phyloP scores from a whole-genome alignment of 2,888 invertebrate genomes.

The Tetheella fluctuosa region DNA sequence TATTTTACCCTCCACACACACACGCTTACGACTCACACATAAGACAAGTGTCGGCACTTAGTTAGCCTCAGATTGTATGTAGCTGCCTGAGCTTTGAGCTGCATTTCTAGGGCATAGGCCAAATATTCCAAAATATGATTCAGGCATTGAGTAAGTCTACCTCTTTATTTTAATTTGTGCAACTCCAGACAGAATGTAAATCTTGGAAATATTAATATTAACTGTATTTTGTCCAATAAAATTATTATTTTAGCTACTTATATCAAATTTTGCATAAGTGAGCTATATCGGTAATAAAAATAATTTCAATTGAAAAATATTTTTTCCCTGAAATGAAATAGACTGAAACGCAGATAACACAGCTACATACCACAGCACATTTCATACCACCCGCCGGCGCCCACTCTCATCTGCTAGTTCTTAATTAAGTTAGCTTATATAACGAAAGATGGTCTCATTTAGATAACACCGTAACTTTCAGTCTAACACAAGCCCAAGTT shows the following conservation, averaged over 20 bases:
- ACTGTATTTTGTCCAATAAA: too few species aligned
- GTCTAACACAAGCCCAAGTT: constrained; percentile 71
- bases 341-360: constrained; percentile 20
- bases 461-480: constrained; percentile 83
- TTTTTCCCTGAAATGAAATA: not conserved
- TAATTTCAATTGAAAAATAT: too few species aligned
- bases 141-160: too few species aligned
- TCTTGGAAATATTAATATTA: too few species aligned
- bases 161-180: too few species aligned
- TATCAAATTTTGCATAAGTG: too few species aligned
- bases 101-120: too few species aligned
- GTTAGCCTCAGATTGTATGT: constrained; percentile 70
- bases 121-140: too few species aligned
- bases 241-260: too few species aligned
- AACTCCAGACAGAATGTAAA: too few species aligned
- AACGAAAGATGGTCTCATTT: constrained; percentile 85
- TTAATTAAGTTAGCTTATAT: constrained; percentile 86
- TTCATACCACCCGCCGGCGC: constrained; percentile 70
- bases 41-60: constrained; percentile 69
- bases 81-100: constrained; percentile 28
- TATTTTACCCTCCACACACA: constrained; percentile 48
- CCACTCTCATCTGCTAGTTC: constrained; percentile 84
- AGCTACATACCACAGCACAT: constrained; percentile 54
- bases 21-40: constrained; percentile 61
- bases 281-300: too few species aligned